Percentiles rank a stretch among this genome's conserved stretches.
These are phyloP conservation scores for Megaleporinus macrocephalus DNA, from an alignment of 2,113 vertebrate species.

Conservation along the genomic window DNA sequence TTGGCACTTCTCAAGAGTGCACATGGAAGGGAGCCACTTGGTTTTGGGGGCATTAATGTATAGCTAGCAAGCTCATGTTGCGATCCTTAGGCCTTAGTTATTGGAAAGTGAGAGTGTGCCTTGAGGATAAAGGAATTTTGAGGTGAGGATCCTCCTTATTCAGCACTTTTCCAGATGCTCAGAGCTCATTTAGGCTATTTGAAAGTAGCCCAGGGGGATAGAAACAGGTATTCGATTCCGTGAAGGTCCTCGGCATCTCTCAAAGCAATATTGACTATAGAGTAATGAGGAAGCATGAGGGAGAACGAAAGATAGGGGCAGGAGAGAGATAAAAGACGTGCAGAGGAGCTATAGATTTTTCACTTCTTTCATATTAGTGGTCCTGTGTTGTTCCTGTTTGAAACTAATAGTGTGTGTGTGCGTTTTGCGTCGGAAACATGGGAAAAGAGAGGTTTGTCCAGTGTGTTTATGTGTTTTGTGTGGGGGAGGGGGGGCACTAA, in stretches of 20 bases:
- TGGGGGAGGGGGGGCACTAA: constrained; percentile 16
- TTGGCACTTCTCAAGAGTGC: background rate
- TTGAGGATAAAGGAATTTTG: constrained; percentile 23
- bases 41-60: constrained; percentile 11
- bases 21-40: background rate
- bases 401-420: constrained; percentile 31
- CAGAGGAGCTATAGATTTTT: constrained; percentile 46
- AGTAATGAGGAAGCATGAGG: constrained; percentile 36
- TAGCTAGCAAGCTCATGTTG: background rate
- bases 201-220: constrained; percentile 46
- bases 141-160: constrained; percentile 41
- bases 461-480: constrained; percentile 38
- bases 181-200: constrained; percentile 47
- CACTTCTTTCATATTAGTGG: constrained; percentile 46
- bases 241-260: constrained; percentile 48
- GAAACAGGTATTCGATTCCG: constrained; percentile 52
- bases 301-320: constrained; percentile 26
- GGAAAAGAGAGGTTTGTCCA: constrained; percentile 54
- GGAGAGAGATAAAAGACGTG: constrained; percentile 6
- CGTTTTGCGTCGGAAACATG: constrained; percentile 35
- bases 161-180: constrained; percentile 51
- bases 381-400: constrained; percentile 36
- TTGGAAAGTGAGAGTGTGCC: background rate
- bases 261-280: constrained; percentile 55
- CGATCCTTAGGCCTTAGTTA: background rate